Evolutionary conservation across 2,888 invertebrate species (phyloP).

Genomic region (Dicycla oo): DNA sequence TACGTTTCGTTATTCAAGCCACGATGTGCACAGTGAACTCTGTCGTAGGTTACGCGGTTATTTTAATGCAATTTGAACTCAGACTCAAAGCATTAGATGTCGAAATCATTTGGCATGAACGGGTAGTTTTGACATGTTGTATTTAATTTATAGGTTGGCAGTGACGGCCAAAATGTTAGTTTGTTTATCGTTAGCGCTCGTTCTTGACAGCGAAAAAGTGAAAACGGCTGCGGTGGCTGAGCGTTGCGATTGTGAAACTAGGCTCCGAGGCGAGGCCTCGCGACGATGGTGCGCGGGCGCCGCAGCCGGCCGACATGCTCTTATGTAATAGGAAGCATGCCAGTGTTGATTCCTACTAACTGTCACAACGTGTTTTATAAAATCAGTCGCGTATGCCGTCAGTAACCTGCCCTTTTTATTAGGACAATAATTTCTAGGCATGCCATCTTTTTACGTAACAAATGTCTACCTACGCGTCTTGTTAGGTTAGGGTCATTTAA

Average conservation of each 20-base stretch:
- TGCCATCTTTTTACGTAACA: constrained; percentile 11
- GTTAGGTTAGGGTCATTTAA: constrained; percentile 50
- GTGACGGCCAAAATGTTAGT: constrained; percentile 89
- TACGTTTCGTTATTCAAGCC: constrained; percentile 76
- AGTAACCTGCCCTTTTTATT: constrained; percentile 58
- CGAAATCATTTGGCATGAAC: constrained; percentile 67
- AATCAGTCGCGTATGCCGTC: constrained; percentile 47
- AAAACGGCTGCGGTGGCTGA: constrained; percentile 88
- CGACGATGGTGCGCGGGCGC: constrained; percentile 77
- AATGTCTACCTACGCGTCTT: constrained; percentile 13
- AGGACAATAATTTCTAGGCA: constrained; percentile 35
- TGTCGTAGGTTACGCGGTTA: constrained; percentile 72
- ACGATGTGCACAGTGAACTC: constrained; percentile 72
- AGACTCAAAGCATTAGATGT: constrained; percentile 70
- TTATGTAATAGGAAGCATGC: constrained; percentile 85
- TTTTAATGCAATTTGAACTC: constrained; percentile 78
- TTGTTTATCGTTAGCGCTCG: constrained; percentile 89
- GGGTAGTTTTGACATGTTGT: constrained; percentile 72
- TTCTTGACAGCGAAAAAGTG: constrained; percentile 91
- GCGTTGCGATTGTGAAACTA: constrained; percentile 85
- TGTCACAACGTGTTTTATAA: constrained; percentile 63
- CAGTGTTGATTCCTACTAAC: constrained; percentile 63
- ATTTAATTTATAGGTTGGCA: constrained; percentile 74
- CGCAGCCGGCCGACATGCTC: constrained; percentile 44
- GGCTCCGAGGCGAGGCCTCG: constrained; percentile 79